These are phyloP conservation scores for Rhizomys pruinosus DNA, from an alignment of 2,113 vertebrate species.

Conservation along the genomic window DNA sequence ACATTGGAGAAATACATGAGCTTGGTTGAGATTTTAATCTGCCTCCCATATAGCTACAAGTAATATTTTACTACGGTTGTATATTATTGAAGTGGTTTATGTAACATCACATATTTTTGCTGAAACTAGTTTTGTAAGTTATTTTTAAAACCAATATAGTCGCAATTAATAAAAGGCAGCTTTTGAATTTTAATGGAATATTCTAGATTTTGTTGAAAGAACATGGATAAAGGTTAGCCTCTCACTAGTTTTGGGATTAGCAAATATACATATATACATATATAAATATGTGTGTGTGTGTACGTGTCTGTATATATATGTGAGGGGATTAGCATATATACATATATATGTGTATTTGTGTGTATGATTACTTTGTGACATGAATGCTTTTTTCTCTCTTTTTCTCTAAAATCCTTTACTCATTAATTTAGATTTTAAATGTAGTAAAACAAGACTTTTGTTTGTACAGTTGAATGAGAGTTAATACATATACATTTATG, in stretches of 20 bases:
- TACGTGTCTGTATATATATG: too few relatives aligned
- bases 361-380: too few relatives aligned
- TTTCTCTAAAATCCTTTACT: background rate
- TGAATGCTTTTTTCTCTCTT: background rate
- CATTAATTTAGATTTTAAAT: background rate
- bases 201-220: background rate
- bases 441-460: background rate
- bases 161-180: background rate
- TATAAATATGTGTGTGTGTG: too few relatives aligned
- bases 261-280: too few relatives aligned
- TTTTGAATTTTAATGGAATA: background rate
- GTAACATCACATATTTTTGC: background rate
- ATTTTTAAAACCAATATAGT: background rate
- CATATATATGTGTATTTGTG: too few relatives aligned
- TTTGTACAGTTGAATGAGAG: background rate
- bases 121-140: background rate
- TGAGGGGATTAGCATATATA: too few relatives aligned
- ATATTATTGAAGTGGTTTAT: background rate
- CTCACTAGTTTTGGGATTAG: background rate
- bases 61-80: background rate
- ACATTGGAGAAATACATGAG: background rate
- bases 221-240: background rate
- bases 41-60: background rate
- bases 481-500: background rate
- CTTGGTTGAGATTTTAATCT: background rate